These are phyloP conservation scores for Drosophila imparisetae DNA, from an alignment of 2,888 invertebrate genomes.

Conservation along the genomic window DNA sequence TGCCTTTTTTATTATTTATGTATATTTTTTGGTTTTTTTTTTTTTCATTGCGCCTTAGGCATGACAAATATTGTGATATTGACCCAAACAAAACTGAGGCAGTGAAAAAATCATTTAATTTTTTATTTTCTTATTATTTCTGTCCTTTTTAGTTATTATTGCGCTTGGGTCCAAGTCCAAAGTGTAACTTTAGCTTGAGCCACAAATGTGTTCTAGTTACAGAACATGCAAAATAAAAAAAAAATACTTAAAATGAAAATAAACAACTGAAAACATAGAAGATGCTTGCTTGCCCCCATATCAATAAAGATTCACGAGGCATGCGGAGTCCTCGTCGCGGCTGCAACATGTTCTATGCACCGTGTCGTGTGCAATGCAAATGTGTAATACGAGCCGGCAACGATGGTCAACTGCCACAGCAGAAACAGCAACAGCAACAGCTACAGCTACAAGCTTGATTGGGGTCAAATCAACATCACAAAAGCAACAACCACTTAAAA, in stretches of 20 bases:
- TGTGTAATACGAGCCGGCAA: slow-evolving; percentile 53
- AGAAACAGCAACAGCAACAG: slow-evolving; percentile 36
- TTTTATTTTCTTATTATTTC: background rate
- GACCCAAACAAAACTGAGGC: slow-evolving; percentile 45
- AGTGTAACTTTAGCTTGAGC: slow-evolving; percentile 30
- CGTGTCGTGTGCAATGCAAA: slow-evolving; percentile 51
- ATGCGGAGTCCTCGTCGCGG: slow-evolving; percentile 53
- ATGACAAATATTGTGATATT: slow-evolving; percentile 55
- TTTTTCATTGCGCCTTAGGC: slow-evolving; percentile 39
- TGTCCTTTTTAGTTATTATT: background rate
- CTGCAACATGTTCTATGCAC: slow-evolving; percentile 13
- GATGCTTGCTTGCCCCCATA: slow-evolving; percentile 9
- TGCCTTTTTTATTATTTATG: slow-evolving; percentile 31
- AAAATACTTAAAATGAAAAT: background rate
- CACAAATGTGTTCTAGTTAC: slow-evolving; percentile 44
- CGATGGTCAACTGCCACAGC: slow-evolving; percentile 48
- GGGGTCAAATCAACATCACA: slow-evolving; percentile 68
- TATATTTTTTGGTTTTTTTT: slow-evolving; percentile 13
- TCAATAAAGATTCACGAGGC: slow-evolving; percentile 67
- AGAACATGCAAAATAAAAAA: slow-evolving; percentile 26
- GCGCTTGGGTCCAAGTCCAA: background rate
- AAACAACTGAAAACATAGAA: slow-evolving; percentile 12
- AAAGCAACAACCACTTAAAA: slow-evolving; percentile 34
- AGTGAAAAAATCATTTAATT: slow-evolving; percentile 15
- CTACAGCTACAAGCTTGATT: slow-evolving; percentile 57